A percentile compares a stretch with the other conserved stretches of the same genome.
Conservation (phyloP, 2,797 vertebrate species). For the Phataginus tetradactyla region DNA sequence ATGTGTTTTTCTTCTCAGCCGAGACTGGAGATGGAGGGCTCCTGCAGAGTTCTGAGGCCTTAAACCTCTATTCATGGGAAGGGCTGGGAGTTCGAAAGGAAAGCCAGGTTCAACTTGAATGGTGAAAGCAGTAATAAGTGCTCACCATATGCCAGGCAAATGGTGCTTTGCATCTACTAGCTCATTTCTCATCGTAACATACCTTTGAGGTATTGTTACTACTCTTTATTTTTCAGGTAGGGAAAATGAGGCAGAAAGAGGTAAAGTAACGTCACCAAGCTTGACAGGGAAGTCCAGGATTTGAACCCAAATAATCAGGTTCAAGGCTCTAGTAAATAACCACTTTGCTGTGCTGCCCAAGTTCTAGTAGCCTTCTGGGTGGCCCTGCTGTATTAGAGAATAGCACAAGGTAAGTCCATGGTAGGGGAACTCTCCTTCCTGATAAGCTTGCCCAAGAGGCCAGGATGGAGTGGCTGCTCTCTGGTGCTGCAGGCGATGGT, state of each 20-base stretch:
- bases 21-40: neutral
- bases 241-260: slow-evolving; percentile 26
- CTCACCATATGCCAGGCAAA: slow-evolving; percentile 56
- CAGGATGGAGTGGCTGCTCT: neutral
- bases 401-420: neutral
- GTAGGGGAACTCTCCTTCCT: neutral
- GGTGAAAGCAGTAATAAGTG: slow-evolving; percentile 35
- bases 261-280: neutral
- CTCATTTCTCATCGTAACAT: slow-evolving; percentile 47
- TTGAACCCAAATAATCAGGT: neutral
- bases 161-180: neutral
- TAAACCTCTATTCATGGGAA: slow-evolving; percentile 2
- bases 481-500: neutral
- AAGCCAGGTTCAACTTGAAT: slow-evolving; percentile 33
- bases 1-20: neutral
- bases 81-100: slow-evolving; percentile 35
- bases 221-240: neutral
- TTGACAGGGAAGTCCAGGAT: slow-evolving; percentile 4
- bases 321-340: neutral
- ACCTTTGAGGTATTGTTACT: slow-evolving; percentile 22
- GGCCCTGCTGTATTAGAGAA: neutral
- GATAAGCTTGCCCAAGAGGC: neutral
- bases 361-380: neutral
- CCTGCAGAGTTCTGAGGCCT: neutral
- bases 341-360: neutral